A percentile compares a stretch with the other conserved stretches of the same genome.
Evolutionary conservation across 2,797 vertebrate species (phyloP).

Genomic region (Babyrousa celebensis): DNA sequence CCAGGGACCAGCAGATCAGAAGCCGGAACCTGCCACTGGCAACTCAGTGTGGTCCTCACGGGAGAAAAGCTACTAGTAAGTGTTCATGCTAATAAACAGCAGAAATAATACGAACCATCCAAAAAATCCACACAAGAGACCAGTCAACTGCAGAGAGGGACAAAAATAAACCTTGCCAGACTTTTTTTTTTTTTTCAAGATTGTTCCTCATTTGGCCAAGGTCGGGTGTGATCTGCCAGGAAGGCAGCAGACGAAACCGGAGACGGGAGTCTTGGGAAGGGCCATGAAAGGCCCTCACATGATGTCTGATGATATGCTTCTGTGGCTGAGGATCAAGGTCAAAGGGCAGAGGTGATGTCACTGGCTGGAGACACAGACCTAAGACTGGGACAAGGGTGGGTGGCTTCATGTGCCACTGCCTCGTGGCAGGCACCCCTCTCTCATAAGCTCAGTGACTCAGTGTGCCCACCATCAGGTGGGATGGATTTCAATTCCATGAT

Average conservation of each 20-base stretch:
- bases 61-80: neutral
- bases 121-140: neutral
- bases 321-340: neutral
- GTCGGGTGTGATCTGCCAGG: neutral
- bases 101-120: neutral
- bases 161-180: neutral
- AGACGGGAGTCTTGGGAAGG: neutral
- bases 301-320: rapidly evolving
- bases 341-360: constrained; percentile 69
- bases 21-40: neutral
- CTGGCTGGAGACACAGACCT: neutral
- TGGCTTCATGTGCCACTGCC: neutral
- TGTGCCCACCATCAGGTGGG: neutral
- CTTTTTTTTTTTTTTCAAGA: neutral
- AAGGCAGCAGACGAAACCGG: neutral
- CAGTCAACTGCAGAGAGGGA: neutral
- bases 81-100: neutral
- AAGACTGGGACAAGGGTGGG: neutral
- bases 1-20: neutral
- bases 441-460: constrained; percentile 18
- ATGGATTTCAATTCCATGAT: neutral
- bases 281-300: neutral
- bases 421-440: neutral
- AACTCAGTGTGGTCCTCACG: neutral
- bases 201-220: neutral